phyloP scores from a whole-genome alignment of 2,113 vertebrate genomes.

The Caranx ignobilis region DNA sequence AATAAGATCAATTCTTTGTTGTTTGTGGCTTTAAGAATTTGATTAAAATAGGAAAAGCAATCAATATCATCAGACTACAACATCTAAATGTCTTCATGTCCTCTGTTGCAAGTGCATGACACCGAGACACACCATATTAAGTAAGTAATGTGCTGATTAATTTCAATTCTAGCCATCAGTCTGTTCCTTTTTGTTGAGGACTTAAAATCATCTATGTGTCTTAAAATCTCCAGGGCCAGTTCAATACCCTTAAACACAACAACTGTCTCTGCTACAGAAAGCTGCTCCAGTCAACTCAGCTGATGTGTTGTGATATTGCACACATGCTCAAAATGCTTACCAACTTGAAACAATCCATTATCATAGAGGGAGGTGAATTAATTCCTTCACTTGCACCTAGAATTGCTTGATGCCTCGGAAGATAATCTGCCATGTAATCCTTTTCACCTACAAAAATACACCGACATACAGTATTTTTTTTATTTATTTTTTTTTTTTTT shows the following conservation, averaged over 20 bases:
- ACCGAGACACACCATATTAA: conserved; percentile 6
- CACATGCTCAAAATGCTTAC: conserved; percentile 77
- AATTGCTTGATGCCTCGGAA: conserved; percentile 83
- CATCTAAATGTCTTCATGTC: conserved; percentile 10
- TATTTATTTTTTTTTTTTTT: conserved; percentile 33
- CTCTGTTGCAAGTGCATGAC: conserved; percentile 1
- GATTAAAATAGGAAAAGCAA: conserved; percentile 1
- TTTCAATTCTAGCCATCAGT: background rate
- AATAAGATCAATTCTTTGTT: conserved; percentile 19
- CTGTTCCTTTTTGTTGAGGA: conserved; percentile 8
- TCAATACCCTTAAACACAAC: conserved; percentile 36
- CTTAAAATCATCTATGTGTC: background rate
- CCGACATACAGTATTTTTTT: conserved; percentile 56
- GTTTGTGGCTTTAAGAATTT: conserved; percentile 21
- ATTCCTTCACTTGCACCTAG: conserved; percentile 85
- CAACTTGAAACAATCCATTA: conserved; percentile 81
- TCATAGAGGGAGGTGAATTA: conserved; percentile 82
- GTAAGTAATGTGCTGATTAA: background rate
- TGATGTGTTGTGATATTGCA: conserved; percentile 73
- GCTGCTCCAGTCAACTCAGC: conserved; percentile 47
- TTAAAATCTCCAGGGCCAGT: conserved; percentile 22
- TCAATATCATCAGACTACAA: background rate
- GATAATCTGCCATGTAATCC: conserved; percentile 89
- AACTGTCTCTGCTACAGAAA: conserved; percentile 36
- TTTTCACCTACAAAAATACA: conserved; percentile 79